Evolutionary conservation across 2,113 vertebrate species (phyloP).

Genomic region (Epinephelus moara): DNA sequence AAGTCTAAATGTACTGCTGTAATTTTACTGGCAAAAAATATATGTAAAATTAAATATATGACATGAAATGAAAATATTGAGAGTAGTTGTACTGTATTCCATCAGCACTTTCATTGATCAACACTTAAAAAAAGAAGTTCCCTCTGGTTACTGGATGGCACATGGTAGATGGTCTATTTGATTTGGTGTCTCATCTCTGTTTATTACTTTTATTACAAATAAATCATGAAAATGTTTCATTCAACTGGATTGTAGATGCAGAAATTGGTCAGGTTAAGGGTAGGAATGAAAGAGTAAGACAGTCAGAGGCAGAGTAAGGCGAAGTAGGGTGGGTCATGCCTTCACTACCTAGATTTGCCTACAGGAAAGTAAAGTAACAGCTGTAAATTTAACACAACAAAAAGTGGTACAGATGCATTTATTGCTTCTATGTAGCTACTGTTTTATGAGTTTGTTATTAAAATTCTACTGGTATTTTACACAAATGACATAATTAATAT

Average conservation of each 20-base stretch:
- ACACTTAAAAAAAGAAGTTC: background rate
- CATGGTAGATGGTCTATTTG: background rate
- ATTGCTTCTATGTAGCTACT: background rate
- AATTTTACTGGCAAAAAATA: too few species aligned
- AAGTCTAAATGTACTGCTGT: too few species aligned
- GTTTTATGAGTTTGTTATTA: background rate
- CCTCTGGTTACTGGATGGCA: too few species aligned
- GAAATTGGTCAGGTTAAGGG: too few species aligned
- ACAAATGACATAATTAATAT: background rate
- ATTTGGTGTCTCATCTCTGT: background rate
- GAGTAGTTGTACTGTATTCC: background rate
- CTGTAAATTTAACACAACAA: background rate
- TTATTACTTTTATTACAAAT: background rate
- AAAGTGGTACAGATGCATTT: background rate
- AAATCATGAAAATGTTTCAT: background rate
- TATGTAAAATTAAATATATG: background rate
- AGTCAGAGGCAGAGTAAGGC: too few species aligned
- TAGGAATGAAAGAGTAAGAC: too few species aligned
- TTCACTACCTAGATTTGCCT: too few species aligned
- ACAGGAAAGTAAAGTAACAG: background rate
- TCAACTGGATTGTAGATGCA: too few species aligned
- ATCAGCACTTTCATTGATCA: background rate
- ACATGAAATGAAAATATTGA: background rate
- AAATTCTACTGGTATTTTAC: background rate
- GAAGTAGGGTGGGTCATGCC: too few species aligned